Percentiles rank a stretch among this genome's conserved stretches.
Conservation (phyloP, 2,888 invertebrate genomes). For the Amphipoea oculea region DNA sequence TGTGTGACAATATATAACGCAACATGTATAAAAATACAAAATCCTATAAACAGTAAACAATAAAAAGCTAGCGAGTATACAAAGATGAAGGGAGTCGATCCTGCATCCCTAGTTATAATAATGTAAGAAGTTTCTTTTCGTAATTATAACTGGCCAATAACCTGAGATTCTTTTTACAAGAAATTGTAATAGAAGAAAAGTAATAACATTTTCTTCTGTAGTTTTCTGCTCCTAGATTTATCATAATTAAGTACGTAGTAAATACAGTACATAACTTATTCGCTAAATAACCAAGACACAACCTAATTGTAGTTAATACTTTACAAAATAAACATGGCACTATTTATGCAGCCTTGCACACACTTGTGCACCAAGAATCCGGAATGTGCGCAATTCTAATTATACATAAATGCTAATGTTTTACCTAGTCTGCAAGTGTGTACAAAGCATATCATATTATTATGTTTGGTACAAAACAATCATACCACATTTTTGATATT, state of each 20-base stretch:
- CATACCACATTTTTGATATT: slow-evolving; percentile 26
- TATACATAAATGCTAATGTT: slow-evolving; percentile 33
- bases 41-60: slow-evolving; percentile 7
- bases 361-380: slow-evolving; percentile 35
- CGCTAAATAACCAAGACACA: slow-evolving; percentile 57
- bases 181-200: not conserved
- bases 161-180: slow-evolving; percentile 33
- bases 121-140: not conserved
- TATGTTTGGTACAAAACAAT: slow-evolving; percentile 42
- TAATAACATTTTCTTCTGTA: not conserved
- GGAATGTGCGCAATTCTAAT: slow-evolving; percentile 46
- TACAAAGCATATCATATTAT: slow-evolving; percentile 23
- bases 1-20: not conserved
- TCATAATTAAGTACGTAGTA: slow-evolving; percentile 56
- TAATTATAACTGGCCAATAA: not conserved
- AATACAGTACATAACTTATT: slow-evolving; percentile 47
- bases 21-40: slow-evolving; percentile 42
- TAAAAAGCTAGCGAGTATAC: slow-evolving; percentile 10
- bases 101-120: not conserved
- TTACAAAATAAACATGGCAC: slow-evolving; percentile 75
- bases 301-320: slow-evolving; percentile 61
- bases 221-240: slow-evolving; percentile 3
- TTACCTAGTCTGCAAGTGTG: slow-evolving; percentile 40
- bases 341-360: slow-evolving; percentile 47
- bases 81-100: not conserved